These are phyloP conservation scores for Caenorhabditis uteleia DNA, from an alignment of 2,888 invertebrate species.

Conservation along the genomic window DNA sequence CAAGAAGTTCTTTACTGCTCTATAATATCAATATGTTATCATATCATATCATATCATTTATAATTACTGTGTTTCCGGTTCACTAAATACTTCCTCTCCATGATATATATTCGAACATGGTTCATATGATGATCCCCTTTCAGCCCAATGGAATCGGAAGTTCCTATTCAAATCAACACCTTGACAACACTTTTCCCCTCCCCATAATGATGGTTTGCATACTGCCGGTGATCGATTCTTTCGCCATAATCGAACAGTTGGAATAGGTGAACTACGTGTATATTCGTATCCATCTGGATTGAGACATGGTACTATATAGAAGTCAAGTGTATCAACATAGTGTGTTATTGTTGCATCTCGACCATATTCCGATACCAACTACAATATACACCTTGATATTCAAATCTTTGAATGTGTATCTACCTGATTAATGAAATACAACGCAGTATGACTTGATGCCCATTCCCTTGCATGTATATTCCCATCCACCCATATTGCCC, in stretches of 20 bases:
- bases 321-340: conserved; percentile 61
- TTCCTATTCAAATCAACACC: conserved; percentile 69
- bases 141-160: conserved; percentile 69
- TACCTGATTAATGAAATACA: conserved; percentile 69
- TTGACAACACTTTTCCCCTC: conserved; percentile 65
- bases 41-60: neutral
- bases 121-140: conserved; percentile 65
- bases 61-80: conserved; percentile 66
- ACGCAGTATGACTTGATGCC: conserved; percentile 68
- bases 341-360: conserved; percentile 59
- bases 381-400: conserved; percentile 25
- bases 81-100: conserved; percentile 67
- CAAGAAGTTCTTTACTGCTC: conserved; percentile 63
- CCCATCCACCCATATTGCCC: conserved; percentile 69
- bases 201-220: conserved; percentile 59
- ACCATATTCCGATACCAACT: conserved; percentile 65
- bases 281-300: conserved; percentile 69
- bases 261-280: conserved; percentile 59
- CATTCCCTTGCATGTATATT: conserved; percentile 69
- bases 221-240: conserved; percentile 67
- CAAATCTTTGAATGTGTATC: neutral
- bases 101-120: conserved; percentile 69
- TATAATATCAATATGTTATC: conserved; percentile 2
- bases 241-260: conserved; percentile 67
- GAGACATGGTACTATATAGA: conserved; percentile 66